Conservation (phyloP, 2,797 vertebrate species). For the Hydrophis major region DNA sequence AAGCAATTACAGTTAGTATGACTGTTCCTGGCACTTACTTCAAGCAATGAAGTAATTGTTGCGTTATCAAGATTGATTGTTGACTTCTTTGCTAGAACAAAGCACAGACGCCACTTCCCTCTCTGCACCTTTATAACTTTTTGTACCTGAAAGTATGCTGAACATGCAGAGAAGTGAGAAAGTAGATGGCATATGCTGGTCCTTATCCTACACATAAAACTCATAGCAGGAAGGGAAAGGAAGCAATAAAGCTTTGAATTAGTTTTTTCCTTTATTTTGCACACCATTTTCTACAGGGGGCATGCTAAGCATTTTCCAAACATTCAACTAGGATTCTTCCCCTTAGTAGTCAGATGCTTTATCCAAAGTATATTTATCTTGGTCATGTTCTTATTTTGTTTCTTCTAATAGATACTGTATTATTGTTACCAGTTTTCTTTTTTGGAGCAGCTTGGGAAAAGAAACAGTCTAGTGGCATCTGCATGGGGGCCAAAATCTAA, state of each 20-base stretch:
- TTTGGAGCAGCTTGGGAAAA: not conserved
- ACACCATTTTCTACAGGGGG: not conserved
- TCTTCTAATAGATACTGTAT: not conserved
- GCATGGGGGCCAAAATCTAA: not conserved
- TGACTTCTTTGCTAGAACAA: slow-evolving; percentile 19
- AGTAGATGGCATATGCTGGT: not conserved
- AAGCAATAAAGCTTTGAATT: not conserved
- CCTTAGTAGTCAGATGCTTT: not conserved
- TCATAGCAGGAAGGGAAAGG: not conserved
- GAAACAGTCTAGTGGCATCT: not conserved
- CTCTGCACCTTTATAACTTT: slow-evolving; percentile 16
- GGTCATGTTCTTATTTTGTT: not conserved
- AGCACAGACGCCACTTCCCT: slow-evolving; percentile 43
- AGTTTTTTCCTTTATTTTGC: not conserved
- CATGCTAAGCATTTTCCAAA: slow-evolving; percentile 5
- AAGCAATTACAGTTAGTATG: slow-evolving; percentile 16
- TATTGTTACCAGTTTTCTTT: not conserved
- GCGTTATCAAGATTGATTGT: slow-evolving; percentile 1
- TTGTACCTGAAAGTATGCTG: not conserved
- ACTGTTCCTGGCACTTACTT: slow-evolving; percentile 10
- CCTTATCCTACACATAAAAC: slow-evolving; percentile 13
- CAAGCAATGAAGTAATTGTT: slow-evolving; percentile 43
- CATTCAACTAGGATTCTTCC: not conserved
- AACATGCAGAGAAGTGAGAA: not conserved
- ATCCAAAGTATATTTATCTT: not conserved